Evolutionary conservation across 2,113 vertebrate species (phyloP), one percentile per base, ranked within the genome.

Genomic region (Dipodomys stephensi): DNA sequence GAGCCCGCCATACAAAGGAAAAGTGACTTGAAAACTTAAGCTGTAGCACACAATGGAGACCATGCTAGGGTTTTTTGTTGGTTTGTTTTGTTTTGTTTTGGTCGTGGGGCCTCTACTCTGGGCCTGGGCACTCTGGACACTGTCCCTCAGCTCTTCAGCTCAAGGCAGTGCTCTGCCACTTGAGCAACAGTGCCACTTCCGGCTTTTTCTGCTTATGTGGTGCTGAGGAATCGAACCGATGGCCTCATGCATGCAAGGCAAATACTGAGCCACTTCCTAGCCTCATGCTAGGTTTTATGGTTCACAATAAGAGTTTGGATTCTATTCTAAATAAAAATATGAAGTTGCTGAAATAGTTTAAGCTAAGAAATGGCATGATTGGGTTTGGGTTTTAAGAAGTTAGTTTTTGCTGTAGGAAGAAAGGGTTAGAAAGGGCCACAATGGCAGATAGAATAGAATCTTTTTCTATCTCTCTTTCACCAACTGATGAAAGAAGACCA

Each of bases 281-380:
- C 39, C 39, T 53, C n/a, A 60, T 49, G 74, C 15, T 44, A 19
- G 57, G 20, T 30, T 83, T 83, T 82, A 32, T 11, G 28, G 69
- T 23, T 39, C 23, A 13, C 13, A 22, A 0, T 73, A 65, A 76
- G 35, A 86, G 15, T 62, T 32, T 90, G 77, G 19, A 83, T 93
- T 90, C 83, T 71, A 83, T 77, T 87, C 77, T 87, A 68, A 85
- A 49, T 57, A n/a, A 84, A 46, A 60, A 49, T 44, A 65, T 12
- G 30, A 72, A 87, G 27, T 57, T 74, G n/a, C 27, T 13, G 53
- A 57, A 57, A 13, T 57, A 57, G 12, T 57, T 57, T 57, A 57
- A 57, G 53, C 53, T 3, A 57, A 18, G 12, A 57, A 57, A 57
- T 57, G 53, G 15, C 53, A 57, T 57, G 53, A 57, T 57, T 79